Percentiles rank a stretch among this genome's conserved stretches.
These are phyloP conservation scores for Neosilurus mollespiculum DNA, from an alignment of 2,797 vertebrate species.

Conservation along the genomic window DNA sequence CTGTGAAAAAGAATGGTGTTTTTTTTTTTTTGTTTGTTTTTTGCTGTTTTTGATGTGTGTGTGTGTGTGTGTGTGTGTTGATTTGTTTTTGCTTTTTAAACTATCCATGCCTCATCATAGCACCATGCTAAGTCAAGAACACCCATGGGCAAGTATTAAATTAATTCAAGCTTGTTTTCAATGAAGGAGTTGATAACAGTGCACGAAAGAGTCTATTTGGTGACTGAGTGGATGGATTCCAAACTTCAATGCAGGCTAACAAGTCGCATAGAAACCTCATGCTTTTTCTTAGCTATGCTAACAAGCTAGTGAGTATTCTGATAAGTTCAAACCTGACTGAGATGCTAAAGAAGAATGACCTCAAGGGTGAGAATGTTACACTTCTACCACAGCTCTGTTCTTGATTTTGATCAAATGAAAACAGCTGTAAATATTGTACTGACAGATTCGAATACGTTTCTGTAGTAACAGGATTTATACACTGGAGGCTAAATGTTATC, in stretches of 20 bases:
- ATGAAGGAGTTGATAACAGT: background rate
- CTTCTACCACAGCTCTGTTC: background rate
- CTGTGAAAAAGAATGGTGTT: background rate
- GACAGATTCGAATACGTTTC: background rate
- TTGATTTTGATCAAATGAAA: background rate
- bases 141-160: background rate
- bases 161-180: background rate
- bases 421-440: too few relatives aligned
- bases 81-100: background rate
- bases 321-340: background rate
- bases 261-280: background rate
- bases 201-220: too few relatives aligned
- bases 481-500: background rate
- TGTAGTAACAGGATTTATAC: background rate
- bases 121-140: background rate
- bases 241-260: background rate
- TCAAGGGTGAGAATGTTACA: background rate
- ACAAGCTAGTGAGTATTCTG: background rate
- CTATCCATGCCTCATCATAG: background rate
- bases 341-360: background rate
- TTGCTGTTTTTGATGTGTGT: background rate
- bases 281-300: background rate
- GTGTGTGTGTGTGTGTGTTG: background rate
- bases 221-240: background rate
- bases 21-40: background rate